These are phyloP conservation scores for Heterodera schachtii DNA, from an alignment of 1,140 invertebrate species.

Conservation along the genomic window DNA sequence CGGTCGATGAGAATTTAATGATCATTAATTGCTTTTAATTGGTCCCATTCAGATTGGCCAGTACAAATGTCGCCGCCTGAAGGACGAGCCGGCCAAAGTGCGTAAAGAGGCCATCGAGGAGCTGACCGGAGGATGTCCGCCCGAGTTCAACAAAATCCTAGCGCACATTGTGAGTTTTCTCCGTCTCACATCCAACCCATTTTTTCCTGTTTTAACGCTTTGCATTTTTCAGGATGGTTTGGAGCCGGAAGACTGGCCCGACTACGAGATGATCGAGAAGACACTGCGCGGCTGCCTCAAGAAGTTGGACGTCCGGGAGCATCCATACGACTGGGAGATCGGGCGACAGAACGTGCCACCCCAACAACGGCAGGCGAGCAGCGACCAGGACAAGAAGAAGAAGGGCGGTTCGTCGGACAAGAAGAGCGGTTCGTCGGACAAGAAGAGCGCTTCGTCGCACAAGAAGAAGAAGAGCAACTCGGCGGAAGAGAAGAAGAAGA, in stretches of 20 bases:
- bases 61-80: constrained; percentile 7
- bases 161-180: no score
- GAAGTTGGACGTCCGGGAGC: constrained; percentile 45
- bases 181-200: neutral
- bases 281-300: constrained; percentile 38
- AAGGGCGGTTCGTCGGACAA: no score
- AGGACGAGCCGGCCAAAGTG: neutral
- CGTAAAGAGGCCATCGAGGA: no score
- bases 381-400: no score
- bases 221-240: constrained; percentile 28
- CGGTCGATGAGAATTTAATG: neutral
- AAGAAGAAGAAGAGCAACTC: no score
- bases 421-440: no score
- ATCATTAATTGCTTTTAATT: neutral
- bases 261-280: constrained; percentile 24
- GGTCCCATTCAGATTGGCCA: constrained; percentile 16
- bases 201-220: constrained; percentile 14
- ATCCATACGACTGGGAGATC: constrained; percentile 50
- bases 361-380: no score
- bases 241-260: constrained; percentile 28
- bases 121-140: no score
- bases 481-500: no score
- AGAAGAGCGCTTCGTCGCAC: no score
- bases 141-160: no score
- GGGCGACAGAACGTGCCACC: neutral